Evolutionary conservation across 2,113 vertebrate species (phyloP), one percentile per base, ranked within the genome.

Genomic region (Platichthys flesus): DNA sequence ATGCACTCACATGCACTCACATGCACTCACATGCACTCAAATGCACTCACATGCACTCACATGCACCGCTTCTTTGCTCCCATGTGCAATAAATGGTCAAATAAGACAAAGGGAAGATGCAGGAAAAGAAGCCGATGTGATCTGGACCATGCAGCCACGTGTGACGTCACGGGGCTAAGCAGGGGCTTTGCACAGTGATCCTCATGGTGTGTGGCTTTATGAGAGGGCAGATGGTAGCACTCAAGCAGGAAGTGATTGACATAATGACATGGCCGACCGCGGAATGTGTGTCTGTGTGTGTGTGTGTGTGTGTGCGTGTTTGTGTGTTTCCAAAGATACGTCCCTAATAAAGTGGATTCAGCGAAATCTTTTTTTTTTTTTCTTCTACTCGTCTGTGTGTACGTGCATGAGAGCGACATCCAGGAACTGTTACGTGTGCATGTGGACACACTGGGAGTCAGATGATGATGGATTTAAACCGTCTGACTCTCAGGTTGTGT

Each of bases 241-340:
- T 94, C 93, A 90, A 90, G 92, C 93, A 93, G 92, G 93, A 95
- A 94, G 93, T 94, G 91, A 94, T 91, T 93, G 93, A 94, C 92
- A 94, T 94, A 94, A 95, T 94, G 91, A 94, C 89, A 91, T 54
- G 83, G 75, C 79, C 81, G 74, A 84, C 73, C 70, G 7, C 73
- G 74, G 83, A 78, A 75, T 73, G 65, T 15, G 83, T 18, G 31
- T 81, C 59, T 73, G 67, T 13, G 79, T 85, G 83, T 67, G 82
- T 74, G 66, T 57, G 51, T 57, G 15, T 81, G 78, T 7, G 56
- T 67, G 66, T 57, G 51, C 55, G 15, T 81, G 78, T 7, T 54
- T 67, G 40, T 78, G 65, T 54, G 45, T 74, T 64, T 83, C 57
- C 49, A 83, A 82, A 82, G 73, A 83, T 62, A 69, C 56, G 77